Conservation (phyloP, 2,888 invertebrate species). For the Alloplasta piceator region DNA sequence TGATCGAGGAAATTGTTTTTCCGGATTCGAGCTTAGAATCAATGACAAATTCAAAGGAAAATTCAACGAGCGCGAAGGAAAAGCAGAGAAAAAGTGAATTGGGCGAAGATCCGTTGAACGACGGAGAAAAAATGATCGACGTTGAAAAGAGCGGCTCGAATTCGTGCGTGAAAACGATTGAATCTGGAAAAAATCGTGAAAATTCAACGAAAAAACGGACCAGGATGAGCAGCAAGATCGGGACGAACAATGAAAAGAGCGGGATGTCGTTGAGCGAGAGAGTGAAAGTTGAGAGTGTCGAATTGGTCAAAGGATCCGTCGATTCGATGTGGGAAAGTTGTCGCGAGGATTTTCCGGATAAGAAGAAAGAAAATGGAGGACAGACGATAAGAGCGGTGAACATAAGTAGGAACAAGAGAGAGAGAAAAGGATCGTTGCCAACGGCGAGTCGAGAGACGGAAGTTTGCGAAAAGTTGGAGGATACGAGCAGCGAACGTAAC, state of each 20-base stretch:
- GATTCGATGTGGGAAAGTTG: constrained; percentile 33
- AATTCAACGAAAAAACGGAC: neutral
- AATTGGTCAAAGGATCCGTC: constrained; percentile 11
- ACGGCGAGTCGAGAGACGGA: constrained; percentile 17
- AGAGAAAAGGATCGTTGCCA: neutral
- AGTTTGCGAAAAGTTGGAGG: constrained; percentile 49
- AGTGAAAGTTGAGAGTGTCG: constrained; percentile 26
- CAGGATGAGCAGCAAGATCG: neutral
- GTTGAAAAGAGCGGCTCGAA: neutral
- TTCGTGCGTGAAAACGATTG: neutral
- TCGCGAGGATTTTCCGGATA: constrained; percentile 9
- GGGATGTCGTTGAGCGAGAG: constrained; percentile 14
- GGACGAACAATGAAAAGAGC: constrained; percentile 24
- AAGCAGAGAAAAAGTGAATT: constrained; percentile 2
- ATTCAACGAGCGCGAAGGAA: constrained; percentile 9
- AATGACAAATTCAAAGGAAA: constrained; percentile 7
- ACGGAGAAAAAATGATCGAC: constrained; percentile 9
- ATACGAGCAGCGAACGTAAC: constrained; percentile 30
- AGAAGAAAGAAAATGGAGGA: constrained; percentile 5
- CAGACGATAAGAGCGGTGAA: neutral
- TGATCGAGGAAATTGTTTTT: neutral
- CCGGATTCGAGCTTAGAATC: neutral
- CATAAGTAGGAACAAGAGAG: neutral
- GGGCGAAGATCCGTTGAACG: neutral
- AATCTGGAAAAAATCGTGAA: constrained; percentile 1